Evolutionary conservation across 37 sponge, comb jelly and placozoan genomes (phyloP).

Genomic region (Lycopodina hypogea): DNA sequence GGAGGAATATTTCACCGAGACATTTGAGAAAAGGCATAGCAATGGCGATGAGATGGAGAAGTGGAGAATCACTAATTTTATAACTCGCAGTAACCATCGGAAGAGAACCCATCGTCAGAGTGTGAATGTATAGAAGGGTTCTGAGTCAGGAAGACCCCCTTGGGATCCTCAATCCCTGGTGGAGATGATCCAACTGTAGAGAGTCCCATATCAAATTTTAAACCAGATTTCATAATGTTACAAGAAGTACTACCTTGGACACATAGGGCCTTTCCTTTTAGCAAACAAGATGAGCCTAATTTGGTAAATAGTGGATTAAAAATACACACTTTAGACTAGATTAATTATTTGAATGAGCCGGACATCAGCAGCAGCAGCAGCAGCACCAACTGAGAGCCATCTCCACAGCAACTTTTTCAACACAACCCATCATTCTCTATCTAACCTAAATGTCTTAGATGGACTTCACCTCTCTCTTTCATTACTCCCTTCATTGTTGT

Average conservation of each 20-base stretch:
- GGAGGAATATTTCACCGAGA: slow-evolving; percentile 28
- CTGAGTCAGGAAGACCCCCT: neutral
- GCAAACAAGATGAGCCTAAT: slow-evolving; percentile 1
- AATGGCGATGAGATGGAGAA: slow-evolving; percentile 54
- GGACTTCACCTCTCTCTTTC: no score
- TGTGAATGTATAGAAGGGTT: neutral
- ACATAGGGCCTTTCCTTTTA: slow-evolving; percentile 47
- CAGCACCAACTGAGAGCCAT: neutral
- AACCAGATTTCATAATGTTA: neutral
- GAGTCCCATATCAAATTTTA: neutral
- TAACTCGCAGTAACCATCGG: slow-evolving; percentile 44
- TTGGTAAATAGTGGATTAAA: slow-evolving; percentile 25
- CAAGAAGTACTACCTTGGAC: slow-evolving; percentile 48
- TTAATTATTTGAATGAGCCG: neutral
- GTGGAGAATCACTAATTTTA: slow-evolving; percentile 53
- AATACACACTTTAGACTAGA: neutral
- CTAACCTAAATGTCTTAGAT: neutral
- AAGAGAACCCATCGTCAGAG: slow-evolving; percentile 16
- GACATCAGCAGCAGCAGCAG: no score
- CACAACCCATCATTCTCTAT: neutral
- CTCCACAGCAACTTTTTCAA: neutral
- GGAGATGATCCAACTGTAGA: neutral
- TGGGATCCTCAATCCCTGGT: neutral
- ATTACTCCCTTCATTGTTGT: no score
- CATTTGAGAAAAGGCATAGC: slow-evolving; percentile 28